These are phyloP conservation scores for Scrobipalpa costella DNA, from an alignment of 2,888 invertebrate genomes.

Conservation along the genomic window DNA sequence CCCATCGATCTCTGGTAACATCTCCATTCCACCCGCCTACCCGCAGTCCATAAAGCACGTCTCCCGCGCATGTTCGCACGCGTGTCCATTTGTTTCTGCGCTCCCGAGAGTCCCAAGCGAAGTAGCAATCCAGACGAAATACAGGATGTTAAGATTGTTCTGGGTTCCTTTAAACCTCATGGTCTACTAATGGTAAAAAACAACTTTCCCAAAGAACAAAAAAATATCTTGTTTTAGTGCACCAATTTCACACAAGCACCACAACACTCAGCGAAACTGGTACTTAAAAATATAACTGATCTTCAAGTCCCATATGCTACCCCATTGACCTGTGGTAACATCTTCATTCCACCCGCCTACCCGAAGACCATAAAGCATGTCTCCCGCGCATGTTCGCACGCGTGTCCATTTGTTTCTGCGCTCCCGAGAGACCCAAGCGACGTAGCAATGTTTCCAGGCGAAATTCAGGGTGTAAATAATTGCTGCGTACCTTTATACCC, in stretches of 20 bases:
- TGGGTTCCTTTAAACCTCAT: no score
- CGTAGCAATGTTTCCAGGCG: no score
- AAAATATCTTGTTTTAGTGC: no score
- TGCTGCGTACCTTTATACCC: no score
- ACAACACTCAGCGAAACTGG: no score
- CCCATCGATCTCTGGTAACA: constrained; percentile 17
- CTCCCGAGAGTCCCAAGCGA: constrained; percentile 39
- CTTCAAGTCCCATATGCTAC: background rate
- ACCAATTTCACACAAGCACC: no score
- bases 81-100: constrained; percentile 46
- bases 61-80: constrained; percentile 40
- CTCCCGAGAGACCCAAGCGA: constrained; percentile 39
- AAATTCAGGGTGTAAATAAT: no score
- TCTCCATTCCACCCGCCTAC: constrained; percentile 21
- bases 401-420: constrained; percentile 46
- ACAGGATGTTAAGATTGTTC: no score
- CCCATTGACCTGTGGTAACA: constrained; percentile 15
- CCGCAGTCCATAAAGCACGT: constrained; percentile 19
- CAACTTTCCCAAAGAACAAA: no score
- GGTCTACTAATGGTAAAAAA: no score
- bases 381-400: constrained; percentile 40
- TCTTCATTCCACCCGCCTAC: constrained; percentile 20
- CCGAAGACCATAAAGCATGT: constrained; percentile 16
- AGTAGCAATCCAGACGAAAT: no score
- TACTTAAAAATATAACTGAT: background rate